Conservation (phyloP, 2,113 vertebrate genomes). For the Tetrao urogallus region DNA sequence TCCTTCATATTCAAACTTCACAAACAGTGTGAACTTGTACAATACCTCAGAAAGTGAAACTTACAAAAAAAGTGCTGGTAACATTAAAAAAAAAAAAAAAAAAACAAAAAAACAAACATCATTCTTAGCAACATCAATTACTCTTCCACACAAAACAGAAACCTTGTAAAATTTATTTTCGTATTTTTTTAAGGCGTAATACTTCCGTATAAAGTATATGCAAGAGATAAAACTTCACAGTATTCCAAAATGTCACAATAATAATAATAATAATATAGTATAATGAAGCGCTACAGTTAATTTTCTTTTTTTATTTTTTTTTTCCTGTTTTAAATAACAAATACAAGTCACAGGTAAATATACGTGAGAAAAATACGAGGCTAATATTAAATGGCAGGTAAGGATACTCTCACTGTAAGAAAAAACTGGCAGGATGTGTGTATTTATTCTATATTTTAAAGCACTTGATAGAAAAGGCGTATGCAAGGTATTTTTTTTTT, state of each 20-base stretch:
- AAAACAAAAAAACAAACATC: slow-evolving; percentile 82
- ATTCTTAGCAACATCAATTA: slow-evolving; percentile 91
- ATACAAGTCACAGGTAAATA: slow-evolving; percentile 92
- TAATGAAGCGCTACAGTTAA: slow-evolving; percentile 91
- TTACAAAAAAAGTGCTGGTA: slow-evolving; percentile 91
- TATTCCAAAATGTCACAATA: slow-evolving; percentile 92
- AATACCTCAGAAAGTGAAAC: slow-evolving; percentile 90
- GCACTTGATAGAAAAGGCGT: slow-evolving; percentile 91
- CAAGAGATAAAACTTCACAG: slow-evolving; percentile 92
- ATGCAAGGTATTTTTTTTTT: slow-evolving; percentile 79
- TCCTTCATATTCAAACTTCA: slow-evolving; percentile 92
- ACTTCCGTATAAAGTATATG: slow-evolving; percentile 91
- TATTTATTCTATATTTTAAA: slow-evolving; percentile 90
- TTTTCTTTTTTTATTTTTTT: slow-evolving; percentile 84
- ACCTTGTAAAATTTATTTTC: slow-evolving; percentile 91
- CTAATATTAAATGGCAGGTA: slow-evolving; percentile 90
- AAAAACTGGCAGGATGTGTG: slow-evolving; percentile 90
- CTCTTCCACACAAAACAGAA: slow-evolving; percentile 91
- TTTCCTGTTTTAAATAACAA: slow-evolving; percentile 88
- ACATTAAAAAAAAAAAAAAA: slow-evolving; percentile 83
- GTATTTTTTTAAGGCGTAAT: slow-evolving; percentile 90
- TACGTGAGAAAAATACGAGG: slow-evolving; percentile 91
- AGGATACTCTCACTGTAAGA: slow-evolving; percentile 90
- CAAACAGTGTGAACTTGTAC: slow-evolving; percentile 91
- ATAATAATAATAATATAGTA: slow-evolving; percentile 87